Evolutionary conservation across 2,113 vertebrate species (phyloP), one percentile per base, ranked within the genome.

Genomic region (human (Homo sapiens)): DNA sequence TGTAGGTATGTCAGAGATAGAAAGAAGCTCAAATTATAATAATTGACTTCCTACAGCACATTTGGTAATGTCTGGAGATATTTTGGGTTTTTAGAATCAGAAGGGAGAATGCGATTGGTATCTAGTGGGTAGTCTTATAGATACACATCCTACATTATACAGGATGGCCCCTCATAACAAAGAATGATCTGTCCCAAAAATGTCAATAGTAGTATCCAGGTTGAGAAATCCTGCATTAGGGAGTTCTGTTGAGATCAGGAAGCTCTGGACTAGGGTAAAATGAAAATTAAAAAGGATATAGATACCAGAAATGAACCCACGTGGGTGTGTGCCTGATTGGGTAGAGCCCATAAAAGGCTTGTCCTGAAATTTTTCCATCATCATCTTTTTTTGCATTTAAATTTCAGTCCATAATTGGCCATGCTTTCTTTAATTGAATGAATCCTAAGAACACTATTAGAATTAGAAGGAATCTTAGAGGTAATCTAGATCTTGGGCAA

Each of bases 1-100:
- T 91, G n/a, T 88, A 79, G 70, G 73, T 30, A n/a, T 64, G 13
- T 25, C 5, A 55, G 59, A 61, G 45, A 78, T 83, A 89, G 90
- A 90, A 30, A 84, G 38, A 32, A 90, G 3, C 43, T 97, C 72
- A 55, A 55, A 94, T 82, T 35, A 57, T 23, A 92, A 73, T 93
- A 52, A 89, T 27, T 50, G 68, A 52, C 89, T 94, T 94, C 23
- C 3, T 35, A 10, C 30, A 45, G 59, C 81, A 82, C 5, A 48
- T 61, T 78, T 90, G 75, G 9, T 3, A 79, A 57, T 32, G 5
- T 94, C 32, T 84, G 84, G 82, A 78, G 43, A 55, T 76, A 82
- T 55, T 89, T 86, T 93, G 76, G 23, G 9, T 73, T 90, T 27
- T 80, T 17, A 64, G 32, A 50, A 27, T 48, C n/a, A 86, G 87